Percentiles rank a stretch among this genome's conserved stretches.
phyloP scores from a whole-genome alignment of 2,888 invertebrate species.

The Drosophila differens region DNA sequence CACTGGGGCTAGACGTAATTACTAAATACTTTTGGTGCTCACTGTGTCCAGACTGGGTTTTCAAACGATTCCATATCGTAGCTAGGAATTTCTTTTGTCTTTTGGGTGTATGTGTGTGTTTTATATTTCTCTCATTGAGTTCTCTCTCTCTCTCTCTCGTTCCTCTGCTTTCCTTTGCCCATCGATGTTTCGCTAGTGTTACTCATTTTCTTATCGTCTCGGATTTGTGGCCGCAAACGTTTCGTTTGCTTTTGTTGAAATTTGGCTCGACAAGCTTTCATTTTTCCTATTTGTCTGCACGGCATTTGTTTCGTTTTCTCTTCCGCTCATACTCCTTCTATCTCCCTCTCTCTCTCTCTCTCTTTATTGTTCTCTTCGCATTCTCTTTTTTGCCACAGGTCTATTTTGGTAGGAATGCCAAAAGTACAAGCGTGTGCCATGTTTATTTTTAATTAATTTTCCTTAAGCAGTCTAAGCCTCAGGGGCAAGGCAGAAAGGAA shows the following conservation, averaged over 20 bases:
- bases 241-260: constrained; percentile 76
- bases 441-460: constrained; percentile 81
- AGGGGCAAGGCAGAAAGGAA: constrained; percentile 28
- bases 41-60: constrained; percentile 42
- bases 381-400: constrained; percentile 58
- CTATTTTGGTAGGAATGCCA: constrained; percentile 76
- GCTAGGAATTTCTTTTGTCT: constrained; percentile 55
- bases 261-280: constrained; percentile 69
- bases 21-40: constrained; percentile 77
- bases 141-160: background rate
- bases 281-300: constrained; percentile 66
- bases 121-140: constrained; percentile 13
- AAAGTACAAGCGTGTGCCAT: constrained; percentile 78
- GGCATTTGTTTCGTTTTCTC: constrained; percentile 41
- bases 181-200: constrained; percentile 40
- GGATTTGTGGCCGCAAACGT: constrained; percentile 79
- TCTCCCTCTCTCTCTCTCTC: background rate
- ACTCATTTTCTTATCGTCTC: constrained; percentile 79
- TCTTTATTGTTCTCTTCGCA: constrained; percentile 1
- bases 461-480: constrained; percentile 79
- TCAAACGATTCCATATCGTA: constrained; percentile 25
- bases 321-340: background rate
- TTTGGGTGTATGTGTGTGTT: constrained; percentile 10
- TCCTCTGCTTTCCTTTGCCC: background rate
- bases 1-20: constrained; percentile 66